A percentile compares a stretch with the other conserved stretches of the same genome.
phyloP scores from a whole-genome alignment of 2,113 vertebrate genomes.

The Leptobrachium ailaonicum region DNA sequence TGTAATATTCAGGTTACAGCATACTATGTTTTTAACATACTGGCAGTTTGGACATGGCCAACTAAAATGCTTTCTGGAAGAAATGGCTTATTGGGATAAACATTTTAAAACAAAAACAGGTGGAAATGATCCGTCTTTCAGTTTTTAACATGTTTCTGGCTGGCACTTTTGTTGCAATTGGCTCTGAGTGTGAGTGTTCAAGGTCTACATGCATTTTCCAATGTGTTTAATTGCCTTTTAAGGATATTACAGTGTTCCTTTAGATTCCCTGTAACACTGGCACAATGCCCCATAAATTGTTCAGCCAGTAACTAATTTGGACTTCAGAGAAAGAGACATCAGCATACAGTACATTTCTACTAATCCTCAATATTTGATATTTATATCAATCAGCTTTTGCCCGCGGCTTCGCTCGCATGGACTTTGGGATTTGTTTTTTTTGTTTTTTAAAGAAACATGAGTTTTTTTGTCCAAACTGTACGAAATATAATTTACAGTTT shows the following conservation, averaged over 20 bases:
- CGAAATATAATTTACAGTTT: too few relatives aligned
- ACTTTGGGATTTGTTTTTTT: too few relatives aligned
- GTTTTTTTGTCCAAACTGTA: too few relatives aligned
- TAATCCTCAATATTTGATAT: too few relatives aligned
- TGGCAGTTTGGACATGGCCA: constrained; percentile 4
- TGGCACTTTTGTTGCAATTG: constrained; percentile 25
- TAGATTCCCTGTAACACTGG: background rate
- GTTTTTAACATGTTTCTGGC: constrained; percentile 24
- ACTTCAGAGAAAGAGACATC: background rate
- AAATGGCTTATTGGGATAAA: background rate
- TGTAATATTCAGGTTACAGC: background rate
- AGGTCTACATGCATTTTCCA: constrained; percentile 7
- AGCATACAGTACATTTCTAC: too few relatives aligned
- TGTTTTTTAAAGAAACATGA: too few relatives aligned
- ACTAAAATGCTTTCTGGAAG: background rate
- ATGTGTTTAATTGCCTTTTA: constrained; percentile 15
- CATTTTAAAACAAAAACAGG: background rate
- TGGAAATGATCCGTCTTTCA: constrained; percentile 28
- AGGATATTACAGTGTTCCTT: background rate
- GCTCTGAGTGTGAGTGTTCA: background rate
- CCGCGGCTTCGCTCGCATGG: too few relatives aligned
- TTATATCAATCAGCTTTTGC: too few relatives aligned
- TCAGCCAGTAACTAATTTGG: background rate
- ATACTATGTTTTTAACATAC: constrained; percentile 3
- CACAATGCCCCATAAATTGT: background rate